Evolutionary conservation across 2,797 vertebrate species (phyloP).

Genomic region (Tamandua tetradactyla): DNA sequence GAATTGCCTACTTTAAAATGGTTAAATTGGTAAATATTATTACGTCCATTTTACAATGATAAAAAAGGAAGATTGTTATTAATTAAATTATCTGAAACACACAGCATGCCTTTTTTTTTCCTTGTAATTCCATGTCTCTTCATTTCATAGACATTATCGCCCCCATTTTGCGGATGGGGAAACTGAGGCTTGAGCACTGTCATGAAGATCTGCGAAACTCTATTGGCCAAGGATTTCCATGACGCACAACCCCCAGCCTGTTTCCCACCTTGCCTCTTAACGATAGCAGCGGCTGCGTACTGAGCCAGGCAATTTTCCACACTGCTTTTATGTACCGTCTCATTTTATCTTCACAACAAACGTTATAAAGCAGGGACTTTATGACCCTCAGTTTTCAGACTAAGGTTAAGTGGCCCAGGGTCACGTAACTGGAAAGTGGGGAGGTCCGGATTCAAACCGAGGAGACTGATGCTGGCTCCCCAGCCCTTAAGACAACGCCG

Average conservation of each 20-base stretch:
- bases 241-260: rapidly evolving
- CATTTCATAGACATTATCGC: neutral
- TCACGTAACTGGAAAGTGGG: neutral
- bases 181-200: neutral
- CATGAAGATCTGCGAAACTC: neutral
- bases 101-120: rapidly evolving
- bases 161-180: neutral
- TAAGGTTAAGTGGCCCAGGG: neutral
- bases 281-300: rapidly evolving
- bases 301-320: neutral
- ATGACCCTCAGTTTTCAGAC: neutral
- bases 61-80: neutral
- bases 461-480: neutral
- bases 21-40: neutral
- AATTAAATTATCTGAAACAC: neutral
- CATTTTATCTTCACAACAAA: neutral
- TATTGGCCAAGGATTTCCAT: too few species aligned
- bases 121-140: neutral
- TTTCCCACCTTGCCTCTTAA: neutral
- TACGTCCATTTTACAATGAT: neutral
- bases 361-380: neutral
- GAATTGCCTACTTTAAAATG: neutral
- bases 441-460: too few species aligned
- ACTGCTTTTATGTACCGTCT: rapidly evolving
- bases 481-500: neutral